Evolutionary conservation across 2,888 invertebrate genomes (phyloP), one percentile per base, ranked within the genome.

Genomic region (Bugulina stolonifera): DNA sequence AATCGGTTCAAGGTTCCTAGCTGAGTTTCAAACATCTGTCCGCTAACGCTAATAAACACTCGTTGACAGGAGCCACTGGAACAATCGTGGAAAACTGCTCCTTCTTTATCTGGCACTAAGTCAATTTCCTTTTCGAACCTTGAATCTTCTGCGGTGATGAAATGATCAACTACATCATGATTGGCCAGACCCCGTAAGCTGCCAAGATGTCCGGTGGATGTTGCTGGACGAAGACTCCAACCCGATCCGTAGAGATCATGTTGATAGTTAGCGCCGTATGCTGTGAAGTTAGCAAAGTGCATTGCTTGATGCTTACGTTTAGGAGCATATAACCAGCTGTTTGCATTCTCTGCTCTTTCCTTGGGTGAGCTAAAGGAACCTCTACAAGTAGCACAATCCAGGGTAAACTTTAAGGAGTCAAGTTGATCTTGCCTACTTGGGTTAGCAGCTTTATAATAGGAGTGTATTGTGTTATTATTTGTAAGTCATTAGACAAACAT

Each of bases 11-110:
- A 74, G 1, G 83, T 83, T 69, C 81, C 76, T n/a, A 81, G 74
- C 74, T 83, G 83, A 14, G 83, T 83, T 76, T 83, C 83, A 74
- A 80, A 83, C 73, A 78, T 78, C 73, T 81, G 78, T 1, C 83
- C 83, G 71, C 80, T 80, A 29, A 82, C 78, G 73, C 81, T 82
- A 64, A 82, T 79, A 69, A 77, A 76, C 54, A 80, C 77, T 3
- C 82, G 74, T 43, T 77, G 75, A 71, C 81, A 81, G 1, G 77
- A 77, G 58, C 77, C 77, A 14, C 71, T 71, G 43, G 54, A 69
- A 72, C 81, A 81, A 73, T 80, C 76, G 73, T 80, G 81, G 18
- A 10, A 25, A 25, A 64, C 34, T 29, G 10, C n/a, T 27, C 64
- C 64, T 29, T 64, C 18, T 32, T 64, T 34, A 32, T 64, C 64